Conservation (phyloP, 2,888 invertebrate genomes). For the Dicyrtomina minuta region DNA sequence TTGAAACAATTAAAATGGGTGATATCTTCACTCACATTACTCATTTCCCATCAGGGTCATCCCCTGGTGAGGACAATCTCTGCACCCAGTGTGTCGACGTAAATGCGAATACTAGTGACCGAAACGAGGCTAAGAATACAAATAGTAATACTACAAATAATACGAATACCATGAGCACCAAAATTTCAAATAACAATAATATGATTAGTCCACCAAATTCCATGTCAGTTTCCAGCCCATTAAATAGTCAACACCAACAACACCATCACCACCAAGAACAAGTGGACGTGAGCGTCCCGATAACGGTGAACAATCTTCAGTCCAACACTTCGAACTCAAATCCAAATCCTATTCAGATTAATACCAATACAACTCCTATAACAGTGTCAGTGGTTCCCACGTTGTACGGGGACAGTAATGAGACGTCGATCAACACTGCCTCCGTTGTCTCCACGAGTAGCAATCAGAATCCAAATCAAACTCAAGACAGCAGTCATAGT, state of each 20-base stretch:
- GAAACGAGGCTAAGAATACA: neutral
- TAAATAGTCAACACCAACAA: neutral
- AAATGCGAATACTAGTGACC: neutral
- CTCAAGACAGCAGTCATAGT: constrained; percentile 18
- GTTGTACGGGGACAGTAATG: too few relatives aligned
- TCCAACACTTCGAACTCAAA: neutral
- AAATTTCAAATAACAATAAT: constrained; percentile 11
- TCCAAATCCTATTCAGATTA: neutral
- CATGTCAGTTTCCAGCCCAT: neutral
- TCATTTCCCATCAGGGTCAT: constrained; percentile 39
- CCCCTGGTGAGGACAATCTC: constrained; percentile 24
- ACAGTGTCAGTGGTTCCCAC: neutral
- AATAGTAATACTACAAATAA: constrained; percentile 6
- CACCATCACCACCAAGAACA: neutral
- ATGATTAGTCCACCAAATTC: neutral
- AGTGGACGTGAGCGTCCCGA: neutral
- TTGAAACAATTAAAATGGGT: constrained; percentile 52
- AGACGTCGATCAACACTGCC: neutral
- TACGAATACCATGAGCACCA: neutral
- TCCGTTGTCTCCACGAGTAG: constrained; percentile 8
- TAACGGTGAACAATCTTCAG: neutral
- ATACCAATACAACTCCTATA: neutral
- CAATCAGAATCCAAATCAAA: too few relatives aligned
- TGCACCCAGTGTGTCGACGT: constrained; percentile 32
- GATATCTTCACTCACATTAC: constrained; percentile 51